These are phyloP conservation scores for Apis florea DNA, from an alignment of 1,140 invertebrate species.

Conservation along the genomic window DNA sequence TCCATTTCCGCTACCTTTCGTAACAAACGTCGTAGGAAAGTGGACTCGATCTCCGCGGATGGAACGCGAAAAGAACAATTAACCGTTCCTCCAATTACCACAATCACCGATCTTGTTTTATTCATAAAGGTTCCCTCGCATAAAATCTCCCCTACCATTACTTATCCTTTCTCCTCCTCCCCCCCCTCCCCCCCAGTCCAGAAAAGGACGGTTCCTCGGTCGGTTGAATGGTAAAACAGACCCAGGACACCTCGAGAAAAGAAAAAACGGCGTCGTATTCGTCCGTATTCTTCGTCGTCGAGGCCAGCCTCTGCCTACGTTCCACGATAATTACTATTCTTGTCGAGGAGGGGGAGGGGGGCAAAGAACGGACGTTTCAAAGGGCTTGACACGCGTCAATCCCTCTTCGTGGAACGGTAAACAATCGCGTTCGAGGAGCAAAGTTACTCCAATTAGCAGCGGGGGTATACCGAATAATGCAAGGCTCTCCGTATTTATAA, in stretches of 20 bases:
- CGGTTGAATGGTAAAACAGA: constrained; percentile 6
- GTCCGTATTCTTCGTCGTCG: neutral
- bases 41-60: no score
- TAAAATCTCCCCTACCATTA: neutral
- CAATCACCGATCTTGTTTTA: constrained; percentile 35
- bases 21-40: neutral
- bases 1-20: constrained; percentile 9
- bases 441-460: constrained; percentile 65
- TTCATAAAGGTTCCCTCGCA: constrained; percentile 28
- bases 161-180: no score
- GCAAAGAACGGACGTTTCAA: constrained; percentile 35
- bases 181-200: neutral
- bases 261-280: neutral
- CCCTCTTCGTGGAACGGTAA: constrained; percentile 47
- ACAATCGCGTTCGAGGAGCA: constrained; percentile 60
- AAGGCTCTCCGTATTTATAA: constrained; percentile 59
- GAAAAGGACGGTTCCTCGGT: constrained; percentile 16
- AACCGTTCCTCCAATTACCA: constrained; percentile 39
- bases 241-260: neutral
- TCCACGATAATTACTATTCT: constrained; percentile 42
- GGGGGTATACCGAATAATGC: constrained; percentile 56
- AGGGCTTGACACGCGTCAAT: constrained; percentile 49
- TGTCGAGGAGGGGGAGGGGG: no score
- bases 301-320: neutral
- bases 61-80: constrained; percentile 36